Evolutionary conservation across 2,113 vertebrate species (phyloP).

Genomic region (Condylura cristata): DNA sequence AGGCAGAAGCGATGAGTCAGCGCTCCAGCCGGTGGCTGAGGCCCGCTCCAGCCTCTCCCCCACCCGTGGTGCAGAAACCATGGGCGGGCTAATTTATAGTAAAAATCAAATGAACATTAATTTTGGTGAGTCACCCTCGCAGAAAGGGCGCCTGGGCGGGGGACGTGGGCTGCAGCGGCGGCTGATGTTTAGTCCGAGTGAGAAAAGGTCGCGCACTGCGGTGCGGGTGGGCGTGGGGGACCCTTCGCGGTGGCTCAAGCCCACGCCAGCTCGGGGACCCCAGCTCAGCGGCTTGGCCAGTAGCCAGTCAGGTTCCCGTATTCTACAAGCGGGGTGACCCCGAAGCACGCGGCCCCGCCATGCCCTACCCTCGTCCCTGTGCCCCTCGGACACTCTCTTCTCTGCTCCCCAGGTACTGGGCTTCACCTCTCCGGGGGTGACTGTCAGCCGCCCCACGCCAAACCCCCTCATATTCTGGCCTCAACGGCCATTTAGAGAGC

Average conservation of each 20-base stretch:
- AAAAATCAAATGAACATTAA: constrained; percentile 30
- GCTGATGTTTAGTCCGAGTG: background rate
- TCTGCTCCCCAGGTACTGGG: background rate
- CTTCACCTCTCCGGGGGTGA: background rate
- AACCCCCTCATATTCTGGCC: background rate
- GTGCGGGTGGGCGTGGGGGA: accelerated
- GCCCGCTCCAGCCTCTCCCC: background rate
- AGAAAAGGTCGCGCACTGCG: too few relatives aligned
- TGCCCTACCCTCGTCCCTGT: accelerated
- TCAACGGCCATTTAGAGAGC: background rate
- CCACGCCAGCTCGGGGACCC: background rate
- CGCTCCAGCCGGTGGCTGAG: background rate
- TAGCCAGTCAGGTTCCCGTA: background rate
- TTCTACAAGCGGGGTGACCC: background rate
- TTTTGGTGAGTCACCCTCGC: constrained; percentile 37
- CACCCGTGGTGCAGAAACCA: background rate
- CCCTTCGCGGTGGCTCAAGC: background rate
- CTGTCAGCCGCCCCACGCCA: background rate
- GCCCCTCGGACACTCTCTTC: too few relatives aligned
- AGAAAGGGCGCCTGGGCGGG: background rate
- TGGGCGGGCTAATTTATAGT: constrained; percentile 35
- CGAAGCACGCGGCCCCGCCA: background rate
- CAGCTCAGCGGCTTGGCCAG: background rate
- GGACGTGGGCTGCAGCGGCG: background rate
- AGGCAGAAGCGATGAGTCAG: background rate